These are phyloP conservation scores for Liposcelis brunnea DNA, from an alignment of 2,888 invertebrate species.

Conservation along the genomic window DNA sequence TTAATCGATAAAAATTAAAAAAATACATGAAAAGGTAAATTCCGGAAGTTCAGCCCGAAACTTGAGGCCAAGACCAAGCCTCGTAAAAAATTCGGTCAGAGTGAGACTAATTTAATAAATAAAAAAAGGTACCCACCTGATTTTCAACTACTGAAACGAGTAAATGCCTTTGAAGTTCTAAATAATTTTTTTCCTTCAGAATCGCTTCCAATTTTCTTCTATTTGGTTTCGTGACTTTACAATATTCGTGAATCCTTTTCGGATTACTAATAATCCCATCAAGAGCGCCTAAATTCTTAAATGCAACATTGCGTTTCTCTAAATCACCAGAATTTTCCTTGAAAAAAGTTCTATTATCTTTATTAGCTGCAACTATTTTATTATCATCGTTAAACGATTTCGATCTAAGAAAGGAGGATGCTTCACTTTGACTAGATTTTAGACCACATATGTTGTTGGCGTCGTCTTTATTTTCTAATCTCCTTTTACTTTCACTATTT, in stretches of 20 bases:
- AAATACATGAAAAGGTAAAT: neutral
- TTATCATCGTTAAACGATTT: too few species aligned
- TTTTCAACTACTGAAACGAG: conserved; percentile 57
- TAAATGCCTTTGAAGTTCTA: conserved; percentile 69
- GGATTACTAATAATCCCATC: conserved; percentile 42
- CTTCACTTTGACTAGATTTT: conserved; percentile 8
- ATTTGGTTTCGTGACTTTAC: conserved; percentile 30
- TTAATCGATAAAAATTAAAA: conserved; percentile 11
- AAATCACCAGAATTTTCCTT: conserved; percentile 23
- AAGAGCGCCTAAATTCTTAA: conserved; percentile 35
- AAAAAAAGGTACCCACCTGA: conserved; percentile 39
- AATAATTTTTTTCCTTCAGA: conserved; percentile 60
- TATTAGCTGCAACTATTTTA: too few species aligned
- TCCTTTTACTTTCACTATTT: conserved; percentile 23
- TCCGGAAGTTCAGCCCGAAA: too few species aligned
- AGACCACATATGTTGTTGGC: too few species aligned
- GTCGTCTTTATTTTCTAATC: too few species aligned
- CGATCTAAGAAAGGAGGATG: too few species aligned
- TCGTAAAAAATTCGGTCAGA: too few species aligned
- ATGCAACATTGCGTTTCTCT: conserved; percentile 14
- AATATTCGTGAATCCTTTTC: neutral
- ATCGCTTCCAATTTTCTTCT: conserved; percentile 66
- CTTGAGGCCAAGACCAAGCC: too few species aligned
- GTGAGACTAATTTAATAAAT: too few species aligned
- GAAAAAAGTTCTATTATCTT: conserved; percentile 17